Conservation (phyloP, 2,113 vertebrate genomes). For the Leptodactylus fuscus region DNA sequence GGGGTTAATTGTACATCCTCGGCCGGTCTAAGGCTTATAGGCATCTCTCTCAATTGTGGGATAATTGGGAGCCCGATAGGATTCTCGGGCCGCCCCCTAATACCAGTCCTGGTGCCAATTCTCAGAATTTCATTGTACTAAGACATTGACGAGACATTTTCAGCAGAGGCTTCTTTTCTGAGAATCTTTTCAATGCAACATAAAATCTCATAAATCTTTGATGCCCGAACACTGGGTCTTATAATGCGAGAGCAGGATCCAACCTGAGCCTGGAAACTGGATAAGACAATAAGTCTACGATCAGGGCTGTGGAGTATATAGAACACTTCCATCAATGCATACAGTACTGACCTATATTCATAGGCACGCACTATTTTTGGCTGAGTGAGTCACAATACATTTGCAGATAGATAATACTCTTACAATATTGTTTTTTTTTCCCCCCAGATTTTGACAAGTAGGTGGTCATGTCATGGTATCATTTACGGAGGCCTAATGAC, state of each 20-base stretch:
- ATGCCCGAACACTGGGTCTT: too few species aligned
- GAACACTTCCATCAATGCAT: slow-evolving; percentile 3
- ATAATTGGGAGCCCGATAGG: too few species aligned
- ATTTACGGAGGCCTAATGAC: background rate
- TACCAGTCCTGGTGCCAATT: too few species aligned
- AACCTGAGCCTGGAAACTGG: background rate
- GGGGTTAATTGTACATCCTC: too few species aligned
- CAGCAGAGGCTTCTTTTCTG: background rate
- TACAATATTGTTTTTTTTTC: background rate
- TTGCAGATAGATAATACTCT: background rate
- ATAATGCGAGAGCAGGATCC: background rate
- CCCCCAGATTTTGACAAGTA: too few species aligned
- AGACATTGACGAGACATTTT: too few species aligned
- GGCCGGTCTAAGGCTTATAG: too few species aligned
- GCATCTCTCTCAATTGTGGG: too few species aligned
- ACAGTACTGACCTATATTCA: slow-evolving; percentile 22
- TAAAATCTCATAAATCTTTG: background rate
- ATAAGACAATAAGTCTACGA: background rate
- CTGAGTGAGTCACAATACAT: slow-evolving; percentile 5
- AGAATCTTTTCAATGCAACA: background rate
- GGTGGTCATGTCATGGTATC: background rate
- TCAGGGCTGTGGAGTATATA: background rate
- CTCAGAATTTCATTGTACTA: too few species aligned
- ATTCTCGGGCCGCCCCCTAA: too few species aligned
- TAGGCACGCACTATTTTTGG: background rate